Evolutionary conservation across 2,888 invertebrate species (phyloP), one percentile per base, ranked within the genome.

Genomic region (Pteria penguin): DNA sequence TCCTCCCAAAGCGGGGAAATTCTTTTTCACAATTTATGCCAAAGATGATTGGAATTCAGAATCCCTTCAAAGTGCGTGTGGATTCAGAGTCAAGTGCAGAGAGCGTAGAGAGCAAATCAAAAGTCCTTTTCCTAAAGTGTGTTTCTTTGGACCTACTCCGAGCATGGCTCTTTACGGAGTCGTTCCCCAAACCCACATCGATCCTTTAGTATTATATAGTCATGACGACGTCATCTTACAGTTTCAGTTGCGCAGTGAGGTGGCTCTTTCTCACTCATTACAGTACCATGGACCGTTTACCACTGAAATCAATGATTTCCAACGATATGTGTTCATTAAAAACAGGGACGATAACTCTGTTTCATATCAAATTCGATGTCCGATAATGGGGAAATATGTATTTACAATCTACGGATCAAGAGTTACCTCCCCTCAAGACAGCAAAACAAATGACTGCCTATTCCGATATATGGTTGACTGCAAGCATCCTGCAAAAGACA

Each of bases 1-100:
- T 11, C 92, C 93, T 0, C 93, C 93, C 0, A 86, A 89, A 69
- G 87, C 90, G 4, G 93, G 93, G 4, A 81, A 87, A 67, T 93
- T 92, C 82, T 91, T 90, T 79, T 90, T 93, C 67, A 93, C 93
- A 75, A 88, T 92, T 22, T 92, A 85, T 77, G 90, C 90, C 3
- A 88, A 89, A 66, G 88, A 89, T 45, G 87, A 89, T 29, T 91
- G 90, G 89, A 83, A 85, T 32, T 86, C 88, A 2, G 89, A 90
- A 5, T 86, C 89, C 0, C 82, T 91, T 62, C 91, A 92, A 73
- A 88, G 90, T 72, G 90, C 90, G 18, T 90, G 90, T 75, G 87
- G 89, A 4, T 91, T 92, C 69, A 84, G 86, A 75, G 83, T 92
- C 31, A 87, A 88, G 29, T 89, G 87, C 75, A 82, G 87, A 24